phyloP scores from a whole-genome alignment of 2,888 invertebrate species.

The Gisinianus flammeolus region DNA sequence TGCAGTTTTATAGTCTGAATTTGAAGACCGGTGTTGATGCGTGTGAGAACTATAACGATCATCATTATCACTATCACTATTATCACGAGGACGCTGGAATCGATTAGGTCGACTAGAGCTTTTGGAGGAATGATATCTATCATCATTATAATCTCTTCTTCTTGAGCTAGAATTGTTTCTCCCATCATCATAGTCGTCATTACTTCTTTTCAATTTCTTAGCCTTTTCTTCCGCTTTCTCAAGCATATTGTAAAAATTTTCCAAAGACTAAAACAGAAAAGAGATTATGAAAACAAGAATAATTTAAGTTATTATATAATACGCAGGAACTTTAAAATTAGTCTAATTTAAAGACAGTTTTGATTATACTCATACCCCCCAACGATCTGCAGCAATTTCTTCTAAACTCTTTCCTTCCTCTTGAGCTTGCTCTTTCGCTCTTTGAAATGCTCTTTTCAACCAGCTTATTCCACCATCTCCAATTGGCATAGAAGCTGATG shows the following conservation, averaged over 20 bases:
- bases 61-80: slow-evolving; percentile 50
- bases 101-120: slow-evolving; percentile 8
- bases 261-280: slow-evolving; percentile 65
- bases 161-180: slow-evolving; percentile 41
- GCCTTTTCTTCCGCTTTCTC: slow-evolving; percentile 63
- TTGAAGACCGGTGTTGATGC: neutral
- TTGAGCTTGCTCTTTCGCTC: slow-evolving; percentile 67
- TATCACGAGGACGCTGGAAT: slow-evolving; percentile 48
- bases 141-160: slow-evolving; percentile 49
- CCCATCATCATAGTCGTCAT: neutral
- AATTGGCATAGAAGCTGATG: slow-evolving; percentile 61
- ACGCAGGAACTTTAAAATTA: slow-evolving; percentile 7
- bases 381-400: slow-evolving; percentile 68
- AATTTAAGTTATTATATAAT: neutral
- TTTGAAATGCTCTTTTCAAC: slow-evolving; percentile 65
- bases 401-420: slow-evolving; percentile 66
- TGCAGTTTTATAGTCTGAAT: slow-evolving; percentile 11
- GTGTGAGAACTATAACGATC: neutral
- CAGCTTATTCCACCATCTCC: slow-evolving; percentile 66
- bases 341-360: neutral
- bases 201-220: slow-evolving; percentile 3
- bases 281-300: neutral
- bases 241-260: slow-evolving; percentile 64
- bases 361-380: slow-evolving; percentile 65
- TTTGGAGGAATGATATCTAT: neutral